Conservation (phyloP, 2,113 vertebrate species). For the Canis aureus region DNA sequence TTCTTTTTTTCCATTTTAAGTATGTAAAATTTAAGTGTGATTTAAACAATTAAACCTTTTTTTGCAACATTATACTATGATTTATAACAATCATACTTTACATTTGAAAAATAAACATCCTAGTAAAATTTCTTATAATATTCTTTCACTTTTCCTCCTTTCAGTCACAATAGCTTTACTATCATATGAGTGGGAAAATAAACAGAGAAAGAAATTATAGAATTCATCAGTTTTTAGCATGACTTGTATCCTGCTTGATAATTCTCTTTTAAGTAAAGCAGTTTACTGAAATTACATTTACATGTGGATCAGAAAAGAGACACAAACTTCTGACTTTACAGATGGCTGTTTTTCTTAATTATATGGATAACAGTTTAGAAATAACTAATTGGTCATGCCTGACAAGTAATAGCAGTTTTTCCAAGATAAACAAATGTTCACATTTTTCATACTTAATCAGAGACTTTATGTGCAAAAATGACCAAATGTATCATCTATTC, state of each 20-base stretch:
- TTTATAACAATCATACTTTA: not conserved
- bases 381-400: constrained; percentile 92
- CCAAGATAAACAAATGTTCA: constrained; percentile 91
- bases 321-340: constrained; percentile 89
- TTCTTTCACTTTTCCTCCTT: constrained; percentile 47
- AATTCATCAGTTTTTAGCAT: constrained; percentile 51
- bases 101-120: constrained; percentile 39
- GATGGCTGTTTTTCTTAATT: constrained; percentile 92
- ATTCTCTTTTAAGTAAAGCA: constrained; percentile 80
- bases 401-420: constrained; percentile 90
- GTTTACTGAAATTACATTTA: constrained; percentile 83
- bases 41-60: not conserved
- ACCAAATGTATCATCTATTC: constrained; percentile 89
- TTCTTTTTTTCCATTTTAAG: not conserved
- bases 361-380: constrained; percentile 88
- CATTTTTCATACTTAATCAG: constrained; percentile 91
- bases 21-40: not conserved
- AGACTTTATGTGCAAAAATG: constrained; percentile 89
- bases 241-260: constrained; percentile 63
- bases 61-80: not conserved
- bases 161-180: not conserved
- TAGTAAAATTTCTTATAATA: not conserved
- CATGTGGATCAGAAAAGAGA: constrained; percentile 79
- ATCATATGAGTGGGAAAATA: not conserved
- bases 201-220: constrained; percentile 27